Evolutionary conservation across 2,888 invertebrate species (phyloP), one percentile per base, ranked within the genome.

Genomic region (Mimachlamys varia): DNA sequence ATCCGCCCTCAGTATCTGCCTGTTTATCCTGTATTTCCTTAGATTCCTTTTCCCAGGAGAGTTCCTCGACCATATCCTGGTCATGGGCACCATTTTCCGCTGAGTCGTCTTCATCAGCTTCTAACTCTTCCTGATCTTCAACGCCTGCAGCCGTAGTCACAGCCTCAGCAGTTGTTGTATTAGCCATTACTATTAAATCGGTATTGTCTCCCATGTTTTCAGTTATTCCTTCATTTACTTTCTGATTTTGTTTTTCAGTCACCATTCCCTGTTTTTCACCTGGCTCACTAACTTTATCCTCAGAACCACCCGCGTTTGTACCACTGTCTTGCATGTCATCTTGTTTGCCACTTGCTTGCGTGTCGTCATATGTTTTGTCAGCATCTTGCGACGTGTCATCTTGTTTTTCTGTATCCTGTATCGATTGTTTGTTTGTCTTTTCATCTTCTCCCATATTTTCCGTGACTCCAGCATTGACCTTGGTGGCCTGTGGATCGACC

Each of bases 191-290:
- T 33, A 33, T 76, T 7, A 7, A 27, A 22, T 33, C 76, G 7
- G 12, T 15, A 76, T 76, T 33, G 76, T 27, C 13, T 5, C 33
- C 33, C 76, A 76, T 76, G 17, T 76, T 76, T 76, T 76, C 76
- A 27, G 76, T 76, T 27, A 76, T 76, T 33, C 76, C 76, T 76
- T 76, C 76, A 76, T 76, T 76, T 5, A 76, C 33, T 76, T 76
- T 76, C 27, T 27, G 33, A 76, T 76, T 76, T 33, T 76, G 76
- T 33, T 76, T 76, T 33, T 76, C 76, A 33, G 76, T 76, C 12
- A 7, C 15, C 27, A 44, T 44, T 44, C 44, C 44, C 12, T 2
- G 55, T 22, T 55, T 55, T 55, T 22, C 22, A 55, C 22, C 55
- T 55, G 55, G 22, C 12, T 55, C 55, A 15, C 15, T 22, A 55